A percentile compares a stretch with the other conserved stretches of the same genome.
Conservation (phyloP, 2,888 invertebrate genomes). For the Drosophila monieri region DNA sequence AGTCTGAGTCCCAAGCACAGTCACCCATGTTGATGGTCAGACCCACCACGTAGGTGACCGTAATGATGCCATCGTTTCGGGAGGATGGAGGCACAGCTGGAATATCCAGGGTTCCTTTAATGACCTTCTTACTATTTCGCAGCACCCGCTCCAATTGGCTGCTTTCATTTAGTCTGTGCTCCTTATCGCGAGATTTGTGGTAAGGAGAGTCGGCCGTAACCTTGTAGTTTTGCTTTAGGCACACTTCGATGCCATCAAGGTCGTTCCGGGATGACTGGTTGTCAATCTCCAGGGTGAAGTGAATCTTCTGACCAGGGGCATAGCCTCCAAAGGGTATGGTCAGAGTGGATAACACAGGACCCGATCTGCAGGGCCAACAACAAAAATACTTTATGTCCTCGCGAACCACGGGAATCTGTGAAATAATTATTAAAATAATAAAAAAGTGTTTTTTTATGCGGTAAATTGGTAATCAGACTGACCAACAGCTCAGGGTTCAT, state of each 20-base stretch:
- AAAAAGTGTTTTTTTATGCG: no score
- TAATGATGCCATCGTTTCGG: slow-evolving; percentile 45
- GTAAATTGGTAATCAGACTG: slow-evolving; percentile 51
- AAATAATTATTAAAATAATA: not conserved
- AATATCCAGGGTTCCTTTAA: slow-evolving; percentile 54
- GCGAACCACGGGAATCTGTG: slow-evolving; percentile 40
- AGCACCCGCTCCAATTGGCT: slow-evolving; percentile 40
- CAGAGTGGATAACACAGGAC: slow-evolving; percentile 51
- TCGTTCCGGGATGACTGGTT: slow-evolving; percentile 86
- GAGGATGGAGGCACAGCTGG: slow-evolving; percentile 65
- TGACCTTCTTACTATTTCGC: slow-evolving; percentile 50
- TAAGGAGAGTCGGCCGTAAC: slow-evolving; percentile 53
- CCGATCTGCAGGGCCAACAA: slow-evolving; percentile 65
- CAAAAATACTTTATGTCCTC: slow-evolving; percentile 60
- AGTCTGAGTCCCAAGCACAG: slow-evolving; percentile 48
- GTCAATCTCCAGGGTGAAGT: slow-evolving; percentile 87
- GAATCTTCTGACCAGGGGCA: slow-evolving; percentile 89
- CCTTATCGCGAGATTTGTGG: slow-evolving; percentile 20
- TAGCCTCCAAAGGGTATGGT: slow-evolving; percentile 88
- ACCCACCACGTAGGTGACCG: slow-evolving; percentile 46
- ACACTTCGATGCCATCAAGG: slow-evolving; percentile 48
- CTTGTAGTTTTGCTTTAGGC: slow-evolving; percentile 51
- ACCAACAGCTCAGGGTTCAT: slow-evolving; percentile 87
- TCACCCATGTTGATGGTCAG: slow-evolving; percentile 44
- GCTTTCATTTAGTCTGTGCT: slow-evolving; percentile 35